Base-by-base conservation (phyloP, 2,113 vertebrate species). In the Malurus alboscapulatus region DNA sequence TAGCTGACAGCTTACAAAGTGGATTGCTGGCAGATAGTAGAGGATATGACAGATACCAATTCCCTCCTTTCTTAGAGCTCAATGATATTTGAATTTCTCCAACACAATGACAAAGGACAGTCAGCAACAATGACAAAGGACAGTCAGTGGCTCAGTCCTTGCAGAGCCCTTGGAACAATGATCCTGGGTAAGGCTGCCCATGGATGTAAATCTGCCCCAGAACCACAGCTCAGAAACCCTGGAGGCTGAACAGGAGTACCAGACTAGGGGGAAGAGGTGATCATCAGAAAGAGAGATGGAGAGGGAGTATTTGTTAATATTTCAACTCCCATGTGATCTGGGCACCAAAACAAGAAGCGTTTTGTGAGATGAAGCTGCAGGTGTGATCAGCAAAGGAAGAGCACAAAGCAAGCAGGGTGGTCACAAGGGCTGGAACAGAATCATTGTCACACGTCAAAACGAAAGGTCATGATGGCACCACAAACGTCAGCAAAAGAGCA, bases 271-370 rank as follows among this genome's bases (percentile, higher is more conserved):
- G 40, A 66, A 3, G 20, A 18, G 14, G 4, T 1, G 0, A 57
- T 13, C 3, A 68, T 36, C 51, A 72, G 12, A 36, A 3, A 27
- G 18, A 86, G 19, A 82, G 7, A 26, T 16, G 8, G 14, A 82
- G 6, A 44, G 9, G 51, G 2, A 61, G 4, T 12, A 14, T 20
- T 45, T 61, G 44, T 44, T n/a, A 19, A 9, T 88, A 58, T 68
- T 67, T 47, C 14, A 22, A 51, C 16, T 55, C 30, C 17, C 4
- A 22, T 0, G 0, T 11, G 22, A 47, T 6, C 16, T 22, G 6
- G 20, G 12, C 57, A 67, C 17, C 8, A 34, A 50, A 87, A 26
- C 6, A 38, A 80, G 36, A 36, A 36, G 6, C 1, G 7, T 30
- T 86, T 45, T 27, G n/a, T n/a, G 50, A 78, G 26, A 25, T 30